Conservation (phyloP, 2,797 vertebrate genomes). For the Orientallactaga sibirica region DNA sequence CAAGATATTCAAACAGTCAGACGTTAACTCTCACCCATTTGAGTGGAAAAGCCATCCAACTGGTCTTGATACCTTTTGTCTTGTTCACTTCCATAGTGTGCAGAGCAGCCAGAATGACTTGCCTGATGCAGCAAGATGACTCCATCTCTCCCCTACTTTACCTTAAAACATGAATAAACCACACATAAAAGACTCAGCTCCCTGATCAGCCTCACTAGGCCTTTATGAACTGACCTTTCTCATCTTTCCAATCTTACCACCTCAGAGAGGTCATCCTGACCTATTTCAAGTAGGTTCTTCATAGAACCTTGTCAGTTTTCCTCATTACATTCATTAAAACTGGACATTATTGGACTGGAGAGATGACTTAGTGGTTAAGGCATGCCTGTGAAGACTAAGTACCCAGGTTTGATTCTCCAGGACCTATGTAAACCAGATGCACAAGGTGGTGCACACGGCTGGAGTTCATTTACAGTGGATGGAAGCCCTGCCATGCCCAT, state of each 20-base stretch:
- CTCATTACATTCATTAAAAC: background rate
- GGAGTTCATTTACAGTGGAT: no score
- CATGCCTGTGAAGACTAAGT: no score
- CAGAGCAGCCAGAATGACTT: background rate
- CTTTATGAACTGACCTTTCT: background rate
- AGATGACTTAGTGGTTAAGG: no score
- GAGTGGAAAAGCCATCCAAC: constrained; percentile 36
- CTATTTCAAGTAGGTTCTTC: background rate
- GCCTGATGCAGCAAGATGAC: constrained; percentile 1
- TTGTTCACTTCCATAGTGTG: background rate
- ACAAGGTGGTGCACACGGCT: no score
- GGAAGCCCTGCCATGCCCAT: no score
- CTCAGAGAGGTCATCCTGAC: background rate
- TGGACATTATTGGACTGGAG: background rate
- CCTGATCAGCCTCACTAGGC: background rate
- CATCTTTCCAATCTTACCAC: background rate
- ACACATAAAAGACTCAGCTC: background rate
- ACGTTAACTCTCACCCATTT: constrained; percentile 24
- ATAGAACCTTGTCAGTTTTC: background rate
- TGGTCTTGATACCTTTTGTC: constrained; percentile 1
- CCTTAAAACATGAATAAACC: background rate
- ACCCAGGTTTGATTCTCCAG: no score
- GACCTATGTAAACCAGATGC: no score
- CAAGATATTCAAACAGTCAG: background rate
- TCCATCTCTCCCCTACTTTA: background rate